Evolutionary conservation across 2,888 invertebrate genomes (phyloP).

Genomic region (Chromoteleia sp.): DNA sequence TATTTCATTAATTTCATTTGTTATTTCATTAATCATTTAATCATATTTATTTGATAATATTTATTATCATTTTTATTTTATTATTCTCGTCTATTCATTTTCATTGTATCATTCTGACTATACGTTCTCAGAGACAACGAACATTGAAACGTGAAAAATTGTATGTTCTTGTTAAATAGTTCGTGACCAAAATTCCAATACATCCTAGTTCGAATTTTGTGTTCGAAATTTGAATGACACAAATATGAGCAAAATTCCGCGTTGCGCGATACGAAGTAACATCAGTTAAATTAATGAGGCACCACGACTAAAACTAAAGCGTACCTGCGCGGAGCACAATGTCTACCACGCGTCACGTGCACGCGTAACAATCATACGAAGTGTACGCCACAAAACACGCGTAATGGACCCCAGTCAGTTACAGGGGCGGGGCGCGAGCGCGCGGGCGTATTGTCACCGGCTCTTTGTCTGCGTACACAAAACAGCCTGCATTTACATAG

Average conservation of each 20-base stretch:
- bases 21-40: too few relatives aligned
- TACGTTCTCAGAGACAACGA: too few relatives aligned
- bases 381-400: slow-evolving; percentile 75
- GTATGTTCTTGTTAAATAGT: too few relatives aligned
- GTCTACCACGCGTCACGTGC: slow-evolving; percentile 57
- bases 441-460: slow-evolving; percentile 76
- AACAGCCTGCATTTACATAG: slow-evolving; percentile 76
- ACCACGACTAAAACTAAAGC: slow-evolving; percentile 19
- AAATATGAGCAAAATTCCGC: background rate
- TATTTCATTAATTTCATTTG: too few relatives aligned
- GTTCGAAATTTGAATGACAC: background rate
- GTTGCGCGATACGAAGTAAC: slow-evolving; percentile 8
- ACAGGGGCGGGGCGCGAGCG: slow-evolving; percentile 64
- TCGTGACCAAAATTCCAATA: too few relatives aligned
- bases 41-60: too few relatives aligned
- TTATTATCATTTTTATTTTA: too few relatives aligned
- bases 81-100: too few relatives aligned
- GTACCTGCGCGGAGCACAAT: slow-evolving; percentile 42
- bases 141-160: too few relatives aligned
- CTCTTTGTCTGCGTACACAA: slow-evolving; percentile 75
- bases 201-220: too few relatives aligned
- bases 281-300: slow-evolving; percentile 44
- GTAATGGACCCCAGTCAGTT: slow-evolving; percentile 74
- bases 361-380: slow-evolving; percentile 72
- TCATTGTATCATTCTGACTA: too few relatives aligned